These are phyloP conservation scores for Acanthochromis polyacanthus DNA, from an alignment of 2,113 vertebrate species.

Conservation along the genomic window DNA sequence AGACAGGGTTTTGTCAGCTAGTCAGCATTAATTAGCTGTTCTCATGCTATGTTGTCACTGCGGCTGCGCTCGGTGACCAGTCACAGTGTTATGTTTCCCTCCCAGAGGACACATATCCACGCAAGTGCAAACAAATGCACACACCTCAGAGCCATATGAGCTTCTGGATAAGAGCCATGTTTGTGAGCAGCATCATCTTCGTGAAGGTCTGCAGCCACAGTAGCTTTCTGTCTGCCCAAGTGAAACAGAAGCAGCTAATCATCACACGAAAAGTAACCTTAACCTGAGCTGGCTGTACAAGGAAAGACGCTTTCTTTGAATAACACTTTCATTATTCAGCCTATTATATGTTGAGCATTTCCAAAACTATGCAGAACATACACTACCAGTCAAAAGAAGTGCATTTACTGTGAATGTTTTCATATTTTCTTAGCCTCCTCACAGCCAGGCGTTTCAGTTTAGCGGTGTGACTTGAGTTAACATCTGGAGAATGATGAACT, in stretches of 20 bases:
- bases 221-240: conserved; percentile 34
- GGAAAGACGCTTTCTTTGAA: not conserved
- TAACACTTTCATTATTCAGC: too few relatives aligned
- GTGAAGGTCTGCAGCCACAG: conserved; percentile 26
- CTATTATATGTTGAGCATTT: too few relatives aligned
- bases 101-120: conserved; percentile 15
- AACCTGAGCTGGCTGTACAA: not conserved
- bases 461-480: too few relatives aligned
- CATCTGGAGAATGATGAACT: too few relatives aligned
- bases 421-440: not conserved
- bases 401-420: too few relatives aligned
- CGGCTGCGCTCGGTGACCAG: conserved; percentile 8
- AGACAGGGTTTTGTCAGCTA: conserved; percentile 17
- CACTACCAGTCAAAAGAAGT: too few relatives aligned
- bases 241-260: conserved; percentile 38
- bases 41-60: conserved; percentile 46
- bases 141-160: conserved; percentile 17
- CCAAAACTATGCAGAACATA: too few relatives aligned
- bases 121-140: not conserved
- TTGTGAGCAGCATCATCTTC: conserved; percentile 32
- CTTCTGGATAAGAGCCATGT: conserved; percentile 4
- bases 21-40: conserved; percentile 39
- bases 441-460: not conserved
- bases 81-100: conserved; percentile 56
- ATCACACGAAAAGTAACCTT: not conserved